phyloP scores from a whole-genome alignment of 2,888 invertebrate genomes.

The Cecidostiba fungosa region DNA sequence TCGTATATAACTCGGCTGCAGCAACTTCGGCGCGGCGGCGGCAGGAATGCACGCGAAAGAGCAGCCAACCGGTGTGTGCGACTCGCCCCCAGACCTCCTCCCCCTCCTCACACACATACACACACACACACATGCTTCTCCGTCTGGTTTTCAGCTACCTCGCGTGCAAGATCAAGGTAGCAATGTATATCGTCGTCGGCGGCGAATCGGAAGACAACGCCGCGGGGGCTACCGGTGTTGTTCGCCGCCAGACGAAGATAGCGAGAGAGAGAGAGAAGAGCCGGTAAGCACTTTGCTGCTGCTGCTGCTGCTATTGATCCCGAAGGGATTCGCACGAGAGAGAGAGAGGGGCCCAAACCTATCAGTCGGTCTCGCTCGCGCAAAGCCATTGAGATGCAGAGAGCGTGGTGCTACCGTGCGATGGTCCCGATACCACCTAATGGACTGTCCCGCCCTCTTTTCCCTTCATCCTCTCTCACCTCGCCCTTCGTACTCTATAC shows the following conservation, averaged over 20 bases:
- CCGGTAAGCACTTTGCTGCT: conserved; percentile 61
- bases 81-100: conserved; percentile 1
- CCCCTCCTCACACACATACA: neutral
- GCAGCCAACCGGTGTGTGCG: conserved; percentile 7
- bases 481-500: conserved; percentile 23
- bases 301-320: conserved; percentile 66
- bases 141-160: conserved; percentile 45
- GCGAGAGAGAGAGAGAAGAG: conserved; percentile 26
- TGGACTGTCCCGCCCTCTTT: conserved; percentile 79
- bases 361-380: conserved; percentile 70
- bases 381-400: conserved; percentile 79
- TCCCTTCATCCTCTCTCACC: conserved; percentile 68
- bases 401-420: conserved; percentile 80
- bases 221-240: conserved; percentile 78
- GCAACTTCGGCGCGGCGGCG: neutral
- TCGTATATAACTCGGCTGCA: conserved; percentile 10
- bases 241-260: conserved; percentile 67
- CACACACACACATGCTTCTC: neutral
- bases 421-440: conserved; percentile 80
- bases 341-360: conserved; percentile 67
- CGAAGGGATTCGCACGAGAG: conserved; percentile 62
- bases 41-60: conserved; percentile 32
- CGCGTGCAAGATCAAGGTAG: conserved; percentile 61
- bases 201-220: conserved; percentile 74
- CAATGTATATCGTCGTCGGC: conserved; percentile 52